These are phyloP conservation scores for Drosophila eohydei DNA, from an alignment of 2,888 invertebrate species.

Conservation along the genomic window DNA sequence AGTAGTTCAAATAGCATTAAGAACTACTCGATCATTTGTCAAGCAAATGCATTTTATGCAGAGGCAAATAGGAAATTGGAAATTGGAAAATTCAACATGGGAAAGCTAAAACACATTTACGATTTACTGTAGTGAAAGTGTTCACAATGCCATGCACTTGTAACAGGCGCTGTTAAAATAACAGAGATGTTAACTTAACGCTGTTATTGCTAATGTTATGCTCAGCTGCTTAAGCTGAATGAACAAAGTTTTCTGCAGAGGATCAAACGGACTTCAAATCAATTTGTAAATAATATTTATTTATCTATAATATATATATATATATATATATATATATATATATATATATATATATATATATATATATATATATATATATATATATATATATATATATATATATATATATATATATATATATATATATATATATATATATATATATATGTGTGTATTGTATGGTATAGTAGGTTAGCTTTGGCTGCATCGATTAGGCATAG, in stretches of 20 bases:
- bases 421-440: neutral
- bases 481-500: neutral
- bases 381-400: neutral
- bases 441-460: too few relatives aligned
- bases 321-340: neutral
- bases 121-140: neutral
- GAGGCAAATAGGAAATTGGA: neutral
- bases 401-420: too few relatives aligned
- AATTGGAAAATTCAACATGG: neutral
- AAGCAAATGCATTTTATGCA: neutral
- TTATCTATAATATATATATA: too few relatives aligned
- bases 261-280: neutral
- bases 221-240: neutral
- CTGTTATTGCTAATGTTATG: slow-evolving; percentile 6
- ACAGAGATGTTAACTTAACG: neutral
- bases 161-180: neutral
- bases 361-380: neutral
- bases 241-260: neutral
- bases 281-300: neutral
- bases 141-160: too few relatives aligned
- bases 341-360: neutral
- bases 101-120: neutral
- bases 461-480: neutral
- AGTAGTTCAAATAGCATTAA: neutral
- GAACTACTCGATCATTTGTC: neutral